Conservation (phyloP, 2,888 invertebrate species). For the Camponotus fellah region DNA sequence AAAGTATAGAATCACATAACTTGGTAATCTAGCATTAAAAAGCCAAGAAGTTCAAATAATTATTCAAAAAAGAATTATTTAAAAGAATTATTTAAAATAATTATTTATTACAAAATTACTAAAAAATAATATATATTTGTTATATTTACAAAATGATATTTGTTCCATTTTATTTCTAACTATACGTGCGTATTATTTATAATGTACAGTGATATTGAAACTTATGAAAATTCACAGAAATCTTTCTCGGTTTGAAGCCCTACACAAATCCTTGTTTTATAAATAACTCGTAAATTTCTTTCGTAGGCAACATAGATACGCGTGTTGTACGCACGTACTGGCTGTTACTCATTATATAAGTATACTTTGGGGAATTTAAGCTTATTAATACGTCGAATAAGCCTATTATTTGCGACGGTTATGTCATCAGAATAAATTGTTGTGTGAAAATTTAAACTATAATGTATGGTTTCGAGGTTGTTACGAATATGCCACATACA, state of each 20-base stretch:
- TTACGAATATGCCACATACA: not conserved
- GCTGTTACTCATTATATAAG: constrained; percentile 16
- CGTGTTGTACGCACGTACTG: constrained; percentile 2
- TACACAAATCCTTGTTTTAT: constrained; percentile 30
- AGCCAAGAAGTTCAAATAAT: not conserved
- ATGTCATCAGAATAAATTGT: not conserved
- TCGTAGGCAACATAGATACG: constrained; percentile 3
- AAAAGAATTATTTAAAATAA: not conserved
- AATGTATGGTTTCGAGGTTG: not conserved
- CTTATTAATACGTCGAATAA: constrained; percentile 33
- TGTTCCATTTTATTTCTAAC: not conserved
- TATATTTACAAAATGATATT: not conserved
- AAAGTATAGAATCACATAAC: not conserved
- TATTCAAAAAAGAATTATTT: not conserved
- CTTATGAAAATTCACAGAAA: not conserved
- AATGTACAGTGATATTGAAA: not conserved
- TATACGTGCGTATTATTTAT: not conserved
- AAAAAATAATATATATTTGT: not conserved
- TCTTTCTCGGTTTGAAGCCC: not conserved
- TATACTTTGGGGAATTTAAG: constrained; percentile 24
- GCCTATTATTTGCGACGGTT: not conserved
- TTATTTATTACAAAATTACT: too few species aligned
- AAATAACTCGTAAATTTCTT: constrained; percentile 29
- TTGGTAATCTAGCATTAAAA: not conserved
- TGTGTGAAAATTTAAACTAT: not conserved